Conservation (phyloP, 2,888 invertebrate species). For the Ormyrus nitidulus region DNA sequence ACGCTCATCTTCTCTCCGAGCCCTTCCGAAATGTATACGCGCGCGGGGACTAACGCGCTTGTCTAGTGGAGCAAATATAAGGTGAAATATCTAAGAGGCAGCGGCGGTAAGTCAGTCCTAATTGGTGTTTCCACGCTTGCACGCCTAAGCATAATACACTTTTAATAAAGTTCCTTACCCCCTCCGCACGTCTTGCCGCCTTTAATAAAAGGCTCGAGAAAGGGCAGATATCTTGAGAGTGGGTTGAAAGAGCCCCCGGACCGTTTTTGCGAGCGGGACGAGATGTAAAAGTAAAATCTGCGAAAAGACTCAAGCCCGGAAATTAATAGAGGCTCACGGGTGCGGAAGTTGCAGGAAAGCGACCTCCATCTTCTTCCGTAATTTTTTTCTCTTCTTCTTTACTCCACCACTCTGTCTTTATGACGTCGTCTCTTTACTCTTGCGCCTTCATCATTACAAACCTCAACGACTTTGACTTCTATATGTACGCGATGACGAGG, state of each 20-base stretch:
- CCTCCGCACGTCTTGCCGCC: neutral
- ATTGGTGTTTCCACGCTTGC: slow-evolving; percentile 38
- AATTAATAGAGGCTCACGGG: slow-evolving; percentile 47
- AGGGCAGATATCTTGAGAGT: slow-evolving; percentile 2
- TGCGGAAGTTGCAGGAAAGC: slow-evolving; percentile 26
- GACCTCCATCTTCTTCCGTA: slow-evolving; percentile 11
- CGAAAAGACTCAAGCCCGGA: slow-evolving; percentile 44
- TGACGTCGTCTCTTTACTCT: slow-evolving; percentile 7
- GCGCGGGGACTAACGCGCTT: neutral
- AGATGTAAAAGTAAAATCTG: slow-evolving; percentile 44
- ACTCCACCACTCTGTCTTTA: neutral
- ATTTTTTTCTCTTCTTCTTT: slow-evolving; percentile 3
- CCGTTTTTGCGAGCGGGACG: slow-evolving; percentile 14
- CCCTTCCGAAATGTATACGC: slow-evolving; percentile 19
- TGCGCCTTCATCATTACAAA: slow-evolving; percentile 12
- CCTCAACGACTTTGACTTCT: neutral
- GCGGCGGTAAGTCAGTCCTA: slow-evolving; percentile 29
- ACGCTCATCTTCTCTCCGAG: slow-evolving; percentile 9
- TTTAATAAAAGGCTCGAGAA: slow-evolving; percentile 32
- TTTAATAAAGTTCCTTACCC: slow-evolving; percentile 40
- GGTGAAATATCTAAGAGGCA: neutral
- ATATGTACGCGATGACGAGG: neutral
- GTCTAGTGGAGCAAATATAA: neutral
- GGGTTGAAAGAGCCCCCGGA: slow-evolving; percentile 16
- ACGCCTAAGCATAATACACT: slow-evolving; percentile 43